Conservation (phyloP, 2,888 invertebrate species). For the Dascillus cervinus region DNA sequence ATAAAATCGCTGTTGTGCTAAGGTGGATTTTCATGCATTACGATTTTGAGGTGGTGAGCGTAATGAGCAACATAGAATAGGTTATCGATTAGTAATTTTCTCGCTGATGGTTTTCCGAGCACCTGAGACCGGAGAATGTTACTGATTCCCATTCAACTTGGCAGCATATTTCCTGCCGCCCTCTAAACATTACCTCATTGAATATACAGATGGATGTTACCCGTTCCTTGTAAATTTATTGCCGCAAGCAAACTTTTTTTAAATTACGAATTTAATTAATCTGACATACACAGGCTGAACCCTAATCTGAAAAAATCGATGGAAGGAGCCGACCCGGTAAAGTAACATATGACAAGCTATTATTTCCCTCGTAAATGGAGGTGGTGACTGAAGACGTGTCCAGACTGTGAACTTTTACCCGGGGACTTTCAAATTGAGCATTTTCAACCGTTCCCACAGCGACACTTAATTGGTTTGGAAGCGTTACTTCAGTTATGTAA, state of each 20-base stretch:
- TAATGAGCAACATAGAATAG: slow-evolving; percentile 21
- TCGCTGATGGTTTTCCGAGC: slow-evolving; percentile 22
- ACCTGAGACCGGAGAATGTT: slow-evolving; percentile 21
- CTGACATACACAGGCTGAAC: no score
- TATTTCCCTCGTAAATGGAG: slow-evolving; percentile 20
- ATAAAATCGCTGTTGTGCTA: no score
- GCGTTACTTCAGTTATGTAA: slow-evolving; percentile 22
- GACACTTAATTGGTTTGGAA: slow-evolving; percentile 23
- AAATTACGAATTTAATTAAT: no score
- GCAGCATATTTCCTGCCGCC: slow-evolving; percentile 13
- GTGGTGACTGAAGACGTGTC: slow-evolving; percentile 17
- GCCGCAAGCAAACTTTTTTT: no score
- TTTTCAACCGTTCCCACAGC: slow-evolving; percentile 16
- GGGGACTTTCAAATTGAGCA: slow-evolving; percentile 22
- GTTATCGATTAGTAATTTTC: slow-evolving; percentile 25
- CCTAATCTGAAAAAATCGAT: slow-evolving; percentile 3
- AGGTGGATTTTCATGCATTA: slow-evolving; percentile 16
- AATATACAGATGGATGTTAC: no score
- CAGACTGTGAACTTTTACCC: slow-evolving; percentile 18
- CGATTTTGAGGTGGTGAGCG: slow-evolving; percentile 22
- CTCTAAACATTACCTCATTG: background rate
- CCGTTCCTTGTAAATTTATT: no score
- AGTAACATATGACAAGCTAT: slow-evolving; percentile 22
- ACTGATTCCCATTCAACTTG: slow-evolving; percentile 19
- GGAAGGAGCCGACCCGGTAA: slow-evolving; percentile 9